A percentile compares a stretch with the other conserved stretches of the same genome.
These are phyloP conservation scores for Apis florea DNA, from an alignment of 1,140 invertebrate species.

Conservation along the genomic window DNA sequence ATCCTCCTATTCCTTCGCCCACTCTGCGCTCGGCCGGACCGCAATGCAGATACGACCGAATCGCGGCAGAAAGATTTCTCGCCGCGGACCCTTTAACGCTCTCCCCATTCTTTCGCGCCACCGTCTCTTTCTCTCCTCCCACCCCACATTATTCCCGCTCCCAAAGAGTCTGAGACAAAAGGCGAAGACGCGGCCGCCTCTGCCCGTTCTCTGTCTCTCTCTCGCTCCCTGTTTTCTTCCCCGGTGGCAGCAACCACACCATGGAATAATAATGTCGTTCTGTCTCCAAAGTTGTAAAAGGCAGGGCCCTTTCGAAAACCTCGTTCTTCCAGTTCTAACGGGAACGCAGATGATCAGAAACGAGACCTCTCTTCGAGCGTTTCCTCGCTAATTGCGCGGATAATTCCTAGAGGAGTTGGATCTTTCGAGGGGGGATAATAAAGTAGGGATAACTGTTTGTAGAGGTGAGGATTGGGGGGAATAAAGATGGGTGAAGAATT, in stretches of 20 bases:
- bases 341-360: not conserved
- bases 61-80: slow-evolving; percentile 36
- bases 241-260: not conserved
- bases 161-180: slow-evolving; percentile 36
- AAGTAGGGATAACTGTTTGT: not conserved
- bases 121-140: not conserved
- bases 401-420: not conserved
- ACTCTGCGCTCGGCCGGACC: not conserved
- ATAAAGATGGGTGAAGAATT: not conserved
- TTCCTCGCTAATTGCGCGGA: not conserved
- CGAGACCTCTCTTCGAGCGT: not conserved
- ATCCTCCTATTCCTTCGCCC: not conserved
- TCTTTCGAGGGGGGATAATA: not conserved
- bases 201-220: not conserved
- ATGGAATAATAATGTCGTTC: slow-evolving; percentile 35
- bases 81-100: slow-evolving; percentile 36
- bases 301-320: not conserved
- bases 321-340: too few species aligned
- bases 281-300: not conserved
- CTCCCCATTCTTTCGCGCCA: slow-evolving; percentile 18
- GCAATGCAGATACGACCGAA: slow-evolving; percentile 46
- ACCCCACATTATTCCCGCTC: slow-evolving; percentile 46
- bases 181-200: slow-evolving; percentile 13
- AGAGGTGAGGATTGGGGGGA: too few species aligned
- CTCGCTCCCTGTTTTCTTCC: too few species aligned